These are phyloP conservation scores for Caenorhabditis angaria DNA, from an alignment of 2,888 invertebrate species.

Conservation along the genomic window DNA sequence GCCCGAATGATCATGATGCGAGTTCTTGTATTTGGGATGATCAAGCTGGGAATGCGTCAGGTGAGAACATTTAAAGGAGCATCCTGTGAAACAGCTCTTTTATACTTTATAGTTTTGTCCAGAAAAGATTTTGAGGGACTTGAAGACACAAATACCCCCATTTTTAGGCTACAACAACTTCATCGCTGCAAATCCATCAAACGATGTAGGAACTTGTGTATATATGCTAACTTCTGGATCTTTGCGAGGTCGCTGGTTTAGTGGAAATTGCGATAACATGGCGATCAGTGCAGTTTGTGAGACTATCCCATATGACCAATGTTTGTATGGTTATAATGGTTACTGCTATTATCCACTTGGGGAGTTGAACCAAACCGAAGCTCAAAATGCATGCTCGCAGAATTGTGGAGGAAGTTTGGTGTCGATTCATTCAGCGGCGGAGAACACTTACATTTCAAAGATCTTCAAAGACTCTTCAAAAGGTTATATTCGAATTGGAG, in stretches of 20 bases:
- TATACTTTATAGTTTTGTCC: too few species aligned
- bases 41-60: conserved; percentile 31
- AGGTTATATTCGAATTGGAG: conserved; percentile 32
- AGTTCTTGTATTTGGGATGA: conserved; percentile 40
- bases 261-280: conserved; percentile 27
- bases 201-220: conserved; percentile 32
- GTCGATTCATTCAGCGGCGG: conserved; percentile 29
- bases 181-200: conserved; percentile 19
- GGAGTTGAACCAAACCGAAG: conserved; percentile 19
- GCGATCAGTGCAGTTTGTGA: conserved; percentile 30
- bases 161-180: conserved; percentile 32
- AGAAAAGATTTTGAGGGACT: too few species aligned
- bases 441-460: conserved; percentile 24
- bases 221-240: conserved; percentile 17
- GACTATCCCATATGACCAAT: conserved; percentile 13
- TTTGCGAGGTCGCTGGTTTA: conserved; percentile 28
- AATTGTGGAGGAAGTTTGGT: conserved; percentile 22
- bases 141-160: too few species aligned
- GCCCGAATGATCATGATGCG: conserved; percentile 9
- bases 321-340: conserved; percentile 20
- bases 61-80: too few species aligned
- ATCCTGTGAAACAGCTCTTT: too few species aligned
- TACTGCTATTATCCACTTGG: conserved; percentile 30
- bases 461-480: conserved; percentile 20
- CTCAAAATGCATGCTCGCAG: conserved; percentile 31